A percentile compares a stretch with the other conserved stretches of the same genome.
Conservation (phyloP, 2,888 invertebrate genomes). For the Drosophila cracens region DNA sequence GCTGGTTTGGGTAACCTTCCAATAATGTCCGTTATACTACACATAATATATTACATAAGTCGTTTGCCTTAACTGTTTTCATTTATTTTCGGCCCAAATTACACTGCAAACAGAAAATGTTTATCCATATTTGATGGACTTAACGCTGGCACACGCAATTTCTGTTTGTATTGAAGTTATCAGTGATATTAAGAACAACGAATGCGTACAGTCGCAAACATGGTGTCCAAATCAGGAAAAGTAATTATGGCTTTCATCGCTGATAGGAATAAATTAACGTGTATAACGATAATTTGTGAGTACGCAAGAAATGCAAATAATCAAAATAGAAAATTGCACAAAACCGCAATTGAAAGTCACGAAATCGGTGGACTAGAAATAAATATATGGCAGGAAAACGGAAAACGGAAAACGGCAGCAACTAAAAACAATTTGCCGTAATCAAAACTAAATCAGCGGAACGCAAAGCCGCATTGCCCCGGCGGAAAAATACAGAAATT, state of each 20-base stretch:
- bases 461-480: slow-evolving; percentile 58
- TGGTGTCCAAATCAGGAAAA: slow-evolving; percentile 20
- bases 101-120: slow-evolving; percentile 65
- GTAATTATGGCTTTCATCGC: slow-evolving; percentile 47
- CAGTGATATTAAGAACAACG: slow-evolving; percentile 41
- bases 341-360: slow-evolving; percentile 56
- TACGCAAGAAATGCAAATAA: slow-evolving; percentile 57
- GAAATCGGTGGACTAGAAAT: slow-evolving; percentile 28
- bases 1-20: background rate
- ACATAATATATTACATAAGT: slow-evolving; percentile 54
- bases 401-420: slow-evolving; percentile 53
- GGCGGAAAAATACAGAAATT: slow-evolving; percentile 29
- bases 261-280: slow-evolving; percentile 30
- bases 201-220: slow-evolving; percentile 6
- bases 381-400: slow-evolving; percentile 23
- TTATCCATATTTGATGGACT: slow-evolving; percentile 60
- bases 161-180: slow-evolving; percentile 60
- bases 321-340: slow-evolving; percentile 39
- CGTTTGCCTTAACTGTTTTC: slow-evolving; percentile 44
- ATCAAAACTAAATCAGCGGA: slow-evolving; percentile 78
- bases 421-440: slow-evolving; percentile 79
- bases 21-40: slow-evolving; percentile 10
- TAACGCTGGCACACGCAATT: slow-evolving; percentile 54
- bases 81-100: slow-evolving; percentile 62
- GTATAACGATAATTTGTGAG: slow-evolving; percentile 17